Conservation (phyloP, 1,140 invertebrate genomes). For the Lethocerus indicus region DNA sequence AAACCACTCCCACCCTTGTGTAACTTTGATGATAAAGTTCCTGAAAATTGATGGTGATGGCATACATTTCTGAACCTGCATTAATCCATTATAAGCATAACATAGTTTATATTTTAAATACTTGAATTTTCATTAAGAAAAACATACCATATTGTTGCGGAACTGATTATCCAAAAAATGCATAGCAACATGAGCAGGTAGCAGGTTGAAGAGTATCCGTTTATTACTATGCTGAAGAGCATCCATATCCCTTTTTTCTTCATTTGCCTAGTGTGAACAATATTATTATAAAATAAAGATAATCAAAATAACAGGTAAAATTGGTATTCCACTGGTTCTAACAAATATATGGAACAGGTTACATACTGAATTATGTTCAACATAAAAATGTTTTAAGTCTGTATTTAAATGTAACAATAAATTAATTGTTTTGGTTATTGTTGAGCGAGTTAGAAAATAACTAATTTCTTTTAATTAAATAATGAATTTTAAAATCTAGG, state of each 20-base stretch:
- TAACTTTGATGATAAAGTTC: slow-evolving; percentile 91
- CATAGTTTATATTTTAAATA: neutral
- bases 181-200: slow-evolving; percentile 82
- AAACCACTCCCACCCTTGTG: slow-evolving; percentile 77
- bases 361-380: no score
- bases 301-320: no score
- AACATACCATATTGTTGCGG: slow-evolving; percentile 64
- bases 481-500: slow-evolving; percentile 1
- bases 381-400: no score
- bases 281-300: slow-evolving; percentile 6
- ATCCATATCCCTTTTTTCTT: slow-evolving; percentile 83
- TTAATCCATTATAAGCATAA: neutral
- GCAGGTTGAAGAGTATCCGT: slow-evolving; percentile 78
- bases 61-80: neutral
- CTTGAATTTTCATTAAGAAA: neutral
- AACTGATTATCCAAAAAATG: slow-evolving; percentile 84
- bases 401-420: no score
- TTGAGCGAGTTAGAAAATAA: no score
- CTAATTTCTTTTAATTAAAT: neutral
- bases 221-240: slow-evolving; percentile 74
- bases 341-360: no score
- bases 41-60: slow-evolving; percentile 32
- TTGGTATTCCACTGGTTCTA: no score
- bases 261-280: slow-evolving; percentile 50
- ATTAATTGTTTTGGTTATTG: no score